These are phyloP conservation scores for Picus viridis DNA, from an alignment of 2,797 vertebrate genomes.

Conservation along the genomic window DNA sequence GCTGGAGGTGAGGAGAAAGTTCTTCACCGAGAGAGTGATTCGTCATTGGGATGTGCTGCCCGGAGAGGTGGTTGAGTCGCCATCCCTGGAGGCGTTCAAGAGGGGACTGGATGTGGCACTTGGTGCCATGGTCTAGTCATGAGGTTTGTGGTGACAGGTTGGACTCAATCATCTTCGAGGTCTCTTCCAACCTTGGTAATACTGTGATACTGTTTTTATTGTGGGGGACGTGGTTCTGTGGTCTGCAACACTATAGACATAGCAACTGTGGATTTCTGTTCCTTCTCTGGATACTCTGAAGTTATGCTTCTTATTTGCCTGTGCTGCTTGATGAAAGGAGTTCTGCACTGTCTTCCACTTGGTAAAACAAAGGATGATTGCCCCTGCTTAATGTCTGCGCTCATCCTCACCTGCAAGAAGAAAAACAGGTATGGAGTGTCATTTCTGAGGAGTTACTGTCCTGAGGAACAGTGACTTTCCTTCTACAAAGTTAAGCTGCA, in stretches of 20 bases:
- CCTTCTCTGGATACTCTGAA: background rate
- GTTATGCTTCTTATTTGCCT: background rate
- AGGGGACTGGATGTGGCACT: too few species aligned
- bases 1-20: too few species aligned
- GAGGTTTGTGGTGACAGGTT: too few species aligned
- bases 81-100: too few species aligned
- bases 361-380: background rate
- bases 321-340: background rate
- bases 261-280: background rate
- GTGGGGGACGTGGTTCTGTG: background rate
- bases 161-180: too few species aligned
- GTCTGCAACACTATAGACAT: background rate
- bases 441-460: background rate
- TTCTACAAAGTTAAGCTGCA: background rate
- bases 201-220: too few species aligned
- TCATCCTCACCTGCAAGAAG: background rate
- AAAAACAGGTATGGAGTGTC: background rate
- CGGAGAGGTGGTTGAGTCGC: too few species aligned
- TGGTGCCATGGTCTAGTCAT: too few species aligned
- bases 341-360: background rate
- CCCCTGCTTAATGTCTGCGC: slow-evolving; percentile 1
- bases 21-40: too few species aligned
- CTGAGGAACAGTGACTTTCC: background rate
- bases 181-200: too few species aligned
- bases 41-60: too few species aligned